phyloP scores from a whole-genome alignment of 2,888 invertebrate species.

The Noctuana brunneofusca region DNA sequence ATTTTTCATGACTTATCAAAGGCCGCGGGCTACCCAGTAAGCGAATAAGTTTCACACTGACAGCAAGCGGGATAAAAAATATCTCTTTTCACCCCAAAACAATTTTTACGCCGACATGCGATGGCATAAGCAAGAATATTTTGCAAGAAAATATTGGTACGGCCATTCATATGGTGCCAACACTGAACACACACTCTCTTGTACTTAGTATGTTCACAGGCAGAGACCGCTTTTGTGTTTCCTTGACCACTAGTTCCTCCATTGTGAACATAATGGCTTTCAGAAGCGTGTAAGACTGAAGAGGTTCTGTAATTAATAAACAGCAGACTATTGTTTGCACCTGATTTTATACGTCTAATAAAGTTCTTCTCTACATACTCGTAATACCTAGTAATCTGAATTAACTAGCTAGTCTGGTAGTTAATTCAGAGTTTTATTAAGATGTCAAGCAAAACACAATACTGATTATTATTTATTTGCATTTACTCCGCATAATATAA shows the following conservation, averaged over 20 bases:
- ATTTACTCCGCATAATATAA: no score
- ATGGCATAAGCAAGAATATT: conserved; percentile 8
- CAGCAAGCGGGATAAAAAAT: conserved; percentile 35
- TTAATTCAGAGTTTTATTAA: no score
- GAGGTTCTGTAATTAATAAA: not conserved
- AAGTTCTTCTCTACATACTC: not conserved
- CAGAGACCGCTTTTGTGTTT: conserved; percentile 10
- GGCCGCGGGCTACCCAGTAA: conserved; percentile 44
- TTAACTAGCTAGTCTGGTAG: no score
- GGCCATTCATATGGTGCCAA: not conserved
- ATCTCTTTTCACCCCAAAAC: conserved; percentile 29
- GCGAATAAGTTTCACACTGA: conserved; percentile 41
- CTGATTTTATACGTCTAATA: no score
- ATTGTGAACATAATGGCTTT: conserved; percentile 1
- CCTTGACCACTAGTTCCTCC: conserved; percentile 1
- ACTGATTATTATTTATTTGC: no score
- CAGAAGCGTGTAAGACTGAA: not conserved
- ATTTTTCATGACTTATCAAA: conserved; percentile 76
- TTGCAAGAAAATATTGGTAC: conserved; percentile 9
- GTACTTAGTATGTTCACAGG: not conserved
- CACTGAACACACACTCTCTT: not conserved
- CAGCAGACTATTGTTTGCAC: not conserved
- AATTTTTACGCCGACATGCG: conserved; percentile 16
- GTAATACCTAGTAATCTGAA: no score
- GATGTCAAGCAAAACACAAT: no score